Evolutionary conservation across 2,888 invertebrate species (phyloP).

Genomic region (Fragum fragum): DNA sequence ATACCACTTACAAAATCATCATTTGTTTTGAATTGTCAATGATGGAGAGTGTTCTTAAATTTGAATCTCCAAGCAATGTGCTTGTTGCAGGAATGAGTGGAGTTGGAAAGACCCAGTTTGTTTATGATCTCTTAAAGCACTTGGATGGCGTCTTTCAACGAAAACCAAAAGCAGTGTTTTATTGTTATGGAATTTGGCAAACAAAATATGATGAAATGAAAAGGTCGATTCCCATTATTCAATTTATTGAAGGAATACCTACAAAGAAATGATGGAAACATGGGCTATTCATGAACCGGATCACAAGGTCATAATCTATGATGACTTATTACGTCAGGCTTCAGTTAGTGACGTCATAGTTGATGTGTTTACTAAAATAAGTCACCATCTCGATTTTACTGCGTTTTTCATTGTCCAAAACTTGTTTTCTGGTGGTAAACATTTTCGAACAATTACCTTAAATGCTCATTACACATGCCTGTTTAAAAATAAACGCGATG

Average conservation of each 20-base stretch:
- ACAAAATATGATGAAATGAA: slow-evolving; percentile 17
- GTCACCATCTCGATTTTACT: slow-evolving; percentile 49
- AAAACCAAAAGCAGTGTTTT: slow-evolving; percentile 32
- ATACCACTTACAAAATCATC: background rate
- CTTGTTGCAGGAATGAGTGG: background rate
- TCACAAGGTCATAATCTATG: slow-evolving; percentile 4
- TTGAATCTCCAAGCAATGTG: slow-evolving; percentile 5
- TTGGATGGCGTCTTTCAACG: slow-evolving; percentile 30
- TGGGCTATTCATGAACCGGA: background rate
- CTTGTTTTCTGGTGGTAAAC: slow-evolving; percentile 36
- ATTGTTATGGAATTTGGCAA: slow-evolving; percentile 28
- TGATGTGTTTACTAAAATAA: background rate
- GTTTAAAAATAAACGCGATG: slow-evolving; percentile 54
- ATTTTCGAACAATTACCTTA: slow-evolving; percentile 57
- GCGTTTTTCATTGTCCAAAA: slow-evolving; percentile 55
- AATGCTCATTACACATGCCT: slow-evolving; percentile 57
- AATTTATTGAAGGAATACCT: slow-evolving; percentile 41
- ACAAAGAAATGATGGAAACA: slow-evolving; percentile 18
- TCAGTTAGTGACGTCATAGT: slow-evolving; percentile 16
- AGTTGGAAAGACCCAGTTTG: background rate
- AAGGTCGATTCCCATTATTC: slow-evolving; percentile 9
- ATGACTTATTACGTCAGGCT: slow-evolving; percentile 21
- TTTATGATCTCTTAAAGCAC: slow-evolving; percentile 6
- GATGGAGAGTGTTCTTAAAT: slow-evolving; percentile 8
- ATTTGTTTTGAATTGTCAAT: background rate